Conservation (phyloP, 2,888 invertebrate species). For the Drosophila melanosoma region DNA sequence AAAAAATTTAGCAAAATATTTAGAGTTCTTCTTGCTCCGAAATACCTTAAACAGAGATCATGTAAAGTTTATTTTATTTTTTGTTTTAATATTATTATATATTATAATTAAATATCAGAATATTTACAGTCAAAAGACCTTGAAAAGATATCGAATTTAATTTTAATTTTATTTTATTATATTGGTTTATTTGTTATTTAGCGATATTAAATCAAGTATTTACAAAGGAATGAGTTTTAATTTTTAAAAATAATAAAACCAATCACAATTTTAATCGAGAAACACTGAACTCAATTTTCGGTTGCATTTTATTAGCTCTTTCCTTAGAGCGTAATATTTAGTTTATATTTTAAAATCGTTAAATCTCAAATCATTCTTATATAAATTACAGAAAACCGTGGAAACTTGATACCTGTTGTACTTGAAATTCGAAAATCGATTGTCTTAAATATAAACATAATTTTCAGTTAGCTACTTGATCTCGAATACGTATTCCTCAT, state of each 20-base stretch:
- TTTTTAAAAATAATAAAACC: neutral
- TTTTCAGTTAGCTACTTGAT: neutral
- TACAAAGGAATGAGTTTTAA: neutral
- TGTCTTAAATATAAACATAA: neutral
- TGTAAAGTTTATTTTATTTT: neutral
- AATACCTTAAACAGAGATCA: neutral
- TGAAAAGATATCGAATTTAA: no score
- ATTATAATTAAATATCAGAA: neutral
- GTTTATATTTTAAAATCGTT: neutral
- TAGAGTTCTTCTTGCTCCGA: neutral
- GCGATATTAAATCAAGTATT: neutral
- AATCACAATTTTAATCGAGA: neutral
- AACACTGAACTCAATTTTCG: neutral
- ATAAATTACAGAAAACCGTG: fast-evolving
- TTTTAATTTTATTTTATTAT: neutral
- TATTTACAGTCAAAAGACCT: neutral
- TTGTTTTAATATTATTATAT: neutral
- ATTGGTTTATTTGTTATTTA: neutral
- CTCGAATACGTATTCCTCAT: neutral
- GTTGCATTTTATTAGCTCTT: neutral
- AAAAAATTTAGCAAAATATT: neutral
- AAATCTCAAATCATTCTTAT: neutral
- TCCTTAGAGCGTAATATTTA: neutral
- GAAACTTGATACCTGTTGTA: neutral
- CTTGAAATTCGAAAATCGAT: neutral